Base-by-base conservation (phyloP, 1,140 invertebrate genomes). In the Ostrea denselamellosa region DNA sequence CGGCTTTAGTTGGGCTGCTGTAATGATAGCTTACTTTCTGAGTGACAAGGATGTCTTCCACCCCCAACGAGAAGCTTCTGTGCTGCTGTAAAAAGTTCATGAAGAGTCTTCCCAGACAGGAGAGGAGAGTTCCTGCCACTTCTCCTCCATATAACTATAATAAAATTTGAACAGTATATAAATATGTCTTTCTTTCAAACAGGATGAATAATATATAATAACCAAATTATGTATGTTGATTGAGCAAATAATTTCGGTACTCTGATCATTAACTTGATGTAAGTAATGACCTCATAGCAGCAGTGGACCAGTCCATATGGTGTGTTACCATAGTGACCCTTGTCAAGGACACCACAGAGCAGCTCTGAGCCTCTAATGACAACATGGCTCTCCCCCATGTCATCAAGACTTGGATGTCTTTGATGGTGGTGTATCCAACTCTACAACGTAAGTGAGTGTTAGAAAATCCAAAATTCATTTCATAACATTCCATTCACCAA, bases 321-420 rank as follows among this genome's bases (percentile, higher is more conserved):
- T 0, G 98, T 98, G 0, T 98, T 97, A 25, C 99, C 99, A 95
- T 98, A 98, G 93, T 99, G 98, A 53, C 97, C 97, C 95, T 99
- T 99, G 95, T 99, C 99, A 58, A 99, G 95, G n/a, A 99, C 97
- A 7, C 99, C 99, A 91, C 96, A 97, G 0, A 99, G 93, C 10
- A 99, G 95, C 95, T 99, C 97, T 9, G 99, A 99, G 85, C 97
- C 95, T 83, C 97, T 95, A 90, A 99, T 97, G 17, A 99, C 96
- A 52, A 99, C 98, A 95, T 99, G 96, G 86, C 97, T 97, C 95
- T 99, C 99, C 77, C 97, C 96, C 97, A 99, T 98, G 0, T 95
- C 86, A 34, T 92, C 89, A 17, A 62, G 53, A 25, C 96, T 96
- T 85, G 95, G 96, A 91, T 96, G 96, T 96, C 97, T 97, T 14